phyloP scores from a whole-genome alignment of 2,113 vertebrate species.

The Connochaetes taurinus region DNA sequence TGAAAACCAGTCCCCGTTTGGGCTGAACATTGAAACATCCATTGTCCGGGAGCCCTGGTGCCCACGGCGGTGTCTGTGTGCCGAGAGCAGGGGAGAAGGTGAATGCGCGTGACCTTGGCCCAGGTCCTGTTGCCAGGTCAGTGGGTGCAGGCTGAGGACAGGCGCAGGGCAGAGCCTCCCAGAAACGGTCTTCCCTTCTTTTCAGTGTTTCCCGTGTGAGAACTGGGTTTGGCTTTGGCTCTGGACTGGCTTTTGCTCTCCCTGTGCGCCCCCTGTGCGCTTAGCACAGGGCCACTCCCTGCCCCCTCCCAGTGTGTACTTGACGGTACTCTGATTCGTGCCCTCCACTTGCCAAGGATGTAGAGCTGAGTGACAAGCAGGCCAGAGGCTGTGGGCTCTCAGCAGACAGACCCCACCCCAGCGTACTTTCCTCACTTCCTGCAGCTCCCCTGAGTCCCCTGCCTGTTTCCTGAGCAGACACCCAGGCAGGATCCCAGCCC shows the following conservation, averaged over 20 bases:
- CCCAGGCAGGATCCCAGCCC: background rate
- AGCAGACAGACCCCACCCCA: background rate
- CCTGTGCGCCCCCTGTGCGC: background rate
- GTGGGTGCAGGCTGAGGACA: background rate
- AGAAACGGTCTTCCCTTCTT: background rate
- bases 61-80: rapidly evolving
- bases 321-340: rapidly evolving
- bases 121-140: background rate
- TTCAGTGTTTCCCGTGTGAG: background rate
- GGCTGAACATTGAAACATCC: background rate
- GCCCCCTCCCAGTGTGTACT: background rate
- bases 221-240: background rate
- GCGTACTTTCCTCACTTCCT: background rate
- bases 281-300: background rate
- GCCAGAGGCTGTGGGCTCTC: background rate
- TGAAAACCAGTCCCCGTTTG: background rate
- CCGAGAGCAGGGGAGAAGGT: background rate
- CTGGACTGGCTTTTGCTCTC: background rate
- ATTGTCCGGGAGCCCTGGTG: background rate
- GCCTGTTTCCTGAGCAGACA: background rate
- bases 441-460: background rate
- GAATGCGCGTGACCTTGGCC: background rate
- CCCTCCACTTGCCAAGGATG: background rate
- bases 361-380: background rate
- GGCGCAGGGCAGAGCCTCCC: background rate